Evolutionary conservation across 2,797 vertebrate species (phyloP), one percentile per base, ranked within the genome.

Genomic region (Coranthus polyacanthus): DNA sequence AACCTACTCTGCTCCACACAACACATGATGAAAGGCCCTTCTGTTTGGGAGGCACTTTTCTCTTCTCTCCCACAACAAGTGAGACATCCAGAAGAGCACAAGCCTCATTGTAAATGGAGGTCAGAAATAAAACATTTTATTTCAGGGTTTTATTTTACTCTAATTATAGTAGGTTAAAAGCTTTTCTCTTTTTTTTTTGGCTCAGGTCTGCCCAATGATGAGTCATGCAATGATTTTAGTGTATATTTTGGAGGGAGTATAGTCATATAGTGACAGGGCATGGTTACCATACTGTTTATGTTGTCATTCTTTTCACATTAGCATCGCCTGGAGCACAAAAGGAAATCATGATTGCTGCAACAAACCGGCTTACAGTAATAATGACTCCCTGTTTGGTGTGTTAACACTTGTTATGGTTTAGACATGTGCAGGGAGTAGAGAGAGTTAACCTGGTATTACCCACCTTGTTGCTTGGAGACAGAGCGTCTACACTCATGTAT

Each of bases 81-180:
- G 68, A 82, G 64, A 60, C 58, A 65, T 52, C 42, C 63, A 68
- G 54, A 69, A 70, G 62, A 45, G 46, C 73, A 56, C 37, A 7
- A 38, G 45, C 22, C 58, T 72, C 63, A 72, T 71, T 83, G 64
- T 72, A 71, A 81, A 75, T 44, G 62, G 63, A 62, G 74, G 75
- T 79, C 80, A 68, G 60, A 46, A 78, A 77, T 75, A 81, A 81
- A 84, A 87, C 71, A 76, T 79, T 86, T 72, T 55, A 75, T 26
- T 39, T 1, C 52, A 34, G 32, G 18, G 12, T 34, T 44, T 54
- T 29, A 49, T 41, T 60, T 45, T 18, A 63, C 50, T 59, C 58
- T 71, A 78, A 77, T 77, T 79, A 72, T 47, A 63, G 68, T 58
- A 66, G 47, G 39, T 75, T 57, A 43, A 69, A 72, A 38, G 54